phyloP scores from a whole-genome alignment of 2,888 invertebrate species.

The Caenorhabditis auriculariae region DNA sequence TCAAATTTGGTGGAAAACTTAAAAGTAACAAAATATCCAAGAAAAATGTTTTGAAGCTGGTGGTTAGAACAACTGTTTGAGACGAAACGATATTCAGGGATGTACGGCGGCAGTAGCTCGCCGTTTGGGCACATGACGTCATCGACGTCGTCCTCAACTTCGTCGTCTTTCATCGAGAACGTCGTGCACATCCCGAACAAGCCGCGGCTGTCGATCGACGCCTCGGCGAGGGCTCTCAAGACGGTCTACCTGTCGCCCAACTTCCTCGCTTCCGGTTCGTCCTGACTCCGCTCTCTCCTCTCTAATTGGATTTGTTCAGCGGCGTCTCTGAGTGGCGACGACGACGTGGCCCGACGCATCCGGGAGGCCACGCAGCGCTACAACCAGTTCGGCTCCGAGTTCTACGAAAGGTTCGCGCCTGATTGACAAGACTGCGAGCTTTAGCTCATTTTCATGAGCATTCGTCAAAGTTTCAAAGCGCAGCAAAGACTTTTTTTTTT shows the following conservation, averaged over 20 bases:
- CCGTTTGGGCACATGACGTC: too few species aligned
- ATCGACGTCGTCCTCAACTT: too few species aligned
- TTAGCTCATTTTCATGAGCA: too few species aligned
- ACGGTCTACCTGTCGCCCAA: slow-evolving; percentile 40
- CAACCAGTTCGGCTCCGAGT: slow-evolving; percentile 39
- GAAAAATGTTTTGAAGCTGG: too few species aligned
- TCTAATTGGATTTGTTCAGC: slow-evolving; percentile 6
- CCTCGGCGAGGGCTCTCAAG: slow-evolving; percentile 36
- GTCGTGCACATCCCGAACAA: slow-evolving; percentile 45
- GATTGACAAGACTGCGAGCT: background rate
- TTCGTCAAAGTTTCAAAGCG: too few species aligned
- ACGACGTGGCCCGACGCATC: slow-evolving; percentile 28
- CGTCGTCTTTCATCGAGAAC: too few species aligned
- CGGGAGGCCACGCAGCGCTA: slow-evolving; percentile 34
- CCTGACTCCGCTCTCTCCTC: background rate
- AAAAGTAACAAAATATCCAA: too few species aligned
- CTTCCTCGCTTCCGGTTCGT: slow-evolving; percentile 34
- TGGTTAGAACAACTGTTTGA: too few species aligned
- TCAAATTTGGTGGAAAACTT: too few species aligned
- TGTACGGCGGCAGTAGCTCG: too few species aligned
- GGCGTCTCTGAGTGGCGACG: slow-evolving; percentile 9
- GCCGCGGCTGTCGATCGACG: slow-evolving; percentile 42
- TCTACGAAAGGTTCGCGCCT: slow-evolving; percentile 17
- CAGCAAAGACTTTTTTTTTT: too few species aligned
- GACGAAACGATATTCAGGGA: too few species aligned